Conservation (phyloP, 1,140 invertebrate genomes). For the Dendroctonus ponderosae region DNA sequence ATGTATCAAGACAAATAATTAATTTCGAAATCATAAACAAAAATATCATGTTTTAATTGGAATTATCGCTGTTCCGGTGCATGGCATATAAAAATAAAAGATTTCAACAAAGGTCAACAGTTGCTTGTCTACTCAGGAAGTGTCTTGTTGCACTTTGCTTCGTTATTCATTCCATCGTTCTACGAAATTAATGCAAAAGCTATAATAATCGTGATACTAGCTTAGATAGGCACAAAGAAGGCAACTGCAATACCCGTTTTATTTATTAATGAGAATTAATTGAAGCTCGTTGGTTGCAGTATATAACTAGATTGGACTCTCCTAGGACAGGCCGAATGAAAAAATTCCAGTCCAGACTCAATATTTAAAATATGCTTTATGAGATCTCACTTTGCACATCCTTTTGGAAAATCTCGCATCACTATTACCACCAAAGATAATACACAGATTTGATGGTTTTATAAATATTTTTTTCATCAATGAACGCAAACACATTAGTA, state of each 20-base stretch:
- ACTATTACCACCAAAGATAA: background rate
- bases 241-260: no score
- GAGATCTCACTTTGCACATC: no score
- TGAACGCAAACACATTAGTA: background rate
- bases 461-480: conserved; percentile 4
- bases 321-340: no score
- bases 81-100: conserved; percentile 6
- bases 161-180: no score
- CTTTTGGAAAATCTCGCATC: background rate
- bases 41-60: background rate
- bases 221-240: no score
- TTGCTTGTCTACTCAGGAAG: conserved; percentile 20
- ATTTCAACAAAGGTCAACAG: conserved; percentile 15
- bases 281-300: no score
- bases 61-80: conserved; percentile 11
- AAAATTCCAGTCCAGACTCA: no score
- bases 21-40: background rate
- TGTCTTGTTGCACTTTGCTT: conserved; percentile 4
- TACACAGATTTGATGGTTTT: background rate
- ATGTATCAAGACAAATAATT: background rate
- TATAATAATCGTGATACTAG: no score
- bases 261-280: no score
- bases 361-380: no score
- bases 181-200: no score
- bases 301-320: no score